Base-by-base conservation (phyloP, 2,888 invertebrate species). In the Aspidapion aeneum region DNA sequence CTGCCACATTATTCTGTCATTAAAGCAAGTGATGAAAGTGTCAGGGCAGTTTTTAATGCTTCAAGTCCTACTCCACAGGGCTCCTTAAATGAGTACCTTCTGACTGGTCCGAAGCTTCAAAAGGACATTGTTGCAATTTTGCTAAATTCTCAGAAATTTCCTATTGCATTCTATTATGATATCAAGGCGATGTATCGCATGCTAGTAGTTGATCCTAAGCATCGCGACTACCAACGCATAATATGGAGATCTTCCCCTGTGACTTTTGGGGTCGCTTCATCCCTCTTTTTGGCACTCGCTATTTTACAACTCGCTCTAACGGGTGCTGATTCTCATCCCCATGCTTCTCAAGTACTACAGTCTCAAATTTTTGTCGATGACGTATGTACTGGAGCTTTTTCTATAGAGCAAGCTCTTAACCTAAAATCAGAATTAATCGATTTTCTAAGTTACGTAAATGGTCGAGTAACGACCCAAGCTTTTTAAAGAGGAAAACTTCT, bases 181-280 rank as follows among this genome's bases (percentile, higher is more conserved):
- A 18, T 58, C 16, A 58, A 58, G 21, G 16, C 12, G 12, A 58
- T 58, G 58, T 58, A 58, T 22, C n/a, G 51, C 12, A 48, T 50
- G 51, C 35, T 58, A 16, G 9, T 58, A 48, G 5, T 51, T 9
- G 35, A 58, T 1, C 58, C 52, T 7, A 35, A 51, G 2, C 60
- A 60, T 57, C 58, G 58, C 12, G 60, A 57, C 17, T 60, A 21
- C 22, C 60, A 65, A 21, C 9, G 20, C 2, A 63, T 65, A 49
- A 16, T 60, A 21, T 65, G 60, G 52, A 50, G 65, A 17, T 65
- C 60, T 50, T 49, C 57, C 12, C 58, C 21, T 48, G 55, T 65
- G 1, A 64, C 57, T 5, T 65, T 59, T 51, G 65, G 65, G 16
- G 22, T 55, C 1, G 22, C 50, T n/a, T 64, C 60, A 7, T 17